Evolutionary conservation across 2,113 vertebrate species (phyloP).

Genomic region (Mobula hypostoma): DNA sequence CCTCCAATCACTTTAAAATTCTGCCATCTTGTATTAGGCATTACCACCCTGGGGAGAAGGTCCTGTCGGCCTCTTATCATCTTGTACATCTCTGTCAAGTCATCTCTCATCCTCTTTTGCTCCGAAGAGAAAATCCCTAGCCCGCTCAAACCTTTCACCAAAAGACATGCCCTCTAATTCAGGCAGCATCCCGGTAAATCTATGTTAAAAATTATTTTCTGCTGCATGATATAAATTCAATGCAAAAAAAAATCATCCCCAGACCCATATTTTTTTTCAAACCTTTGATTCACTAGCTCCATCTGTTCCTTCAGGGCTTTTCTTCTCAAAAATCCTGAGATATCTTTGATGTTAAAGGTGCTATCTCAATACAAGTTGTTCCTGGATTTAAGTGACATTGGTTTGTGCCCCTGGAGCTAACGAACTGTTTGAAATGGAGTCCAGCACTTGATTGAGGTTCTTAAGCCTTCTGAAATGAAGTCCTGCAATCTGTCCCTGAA

Average conservation of each 20-base stretch:
- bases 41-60: too few relatives aligned
- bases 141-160: too few relatives aligned
- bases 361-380: not conserved
- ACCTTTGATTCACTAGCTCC: not conserved
- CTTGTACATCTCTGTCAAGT: too few relatives aligned
- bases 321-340: not conserved
- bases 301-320: not conserved
- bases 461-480: not conserved
- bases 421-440: not conserved
- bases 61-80: too few relatives aligned
- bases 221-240: too few relatives aligned
- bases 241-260: not conserved
- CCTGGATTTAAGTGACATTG: not conserved
- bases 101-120: too few relatives aligned
- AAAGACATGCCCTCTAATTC: too few relatives aligned
- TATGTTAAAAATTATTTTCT: too few relatives aligned
- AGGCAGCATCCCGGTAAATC: too few relatives aligned
- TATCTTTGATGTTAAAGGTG: not conserved
- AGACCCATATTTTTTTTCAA: not conserved
- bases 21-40: too few relatives aligned
- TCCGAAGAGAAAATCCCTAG: too few relatives aligned
- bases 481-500: not conserved
- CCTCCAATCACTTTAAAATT: too few relatives aligned
- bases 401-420: not conserved
- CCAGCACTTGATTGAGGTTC: not conserved